Conservation (phyloP, 2,888 invertebrate species). For the Cartodere bifasciata region DNA sequence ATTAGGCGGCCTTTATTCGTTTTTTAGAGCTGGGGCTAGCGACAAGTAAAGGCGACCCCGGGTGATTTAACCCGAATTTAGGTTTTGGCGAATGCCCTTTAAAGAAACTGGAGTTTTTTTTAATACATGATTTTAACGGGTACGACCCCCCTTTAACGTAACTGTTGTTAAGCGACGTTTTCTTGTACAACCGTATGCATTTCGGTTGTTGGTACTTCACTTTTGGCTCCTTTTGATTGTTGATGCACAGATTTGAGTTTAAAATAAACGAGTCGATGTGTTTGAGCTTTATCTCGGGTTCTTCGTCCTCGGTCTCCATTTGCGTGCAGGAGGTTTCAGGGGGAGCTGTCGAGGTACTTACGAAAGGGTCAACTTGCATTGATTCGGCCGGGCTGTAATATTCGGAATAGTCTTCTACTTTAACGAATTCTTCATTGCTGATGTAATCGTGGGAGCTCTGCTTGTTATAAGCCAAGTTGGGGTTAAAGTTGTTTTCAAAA, state of each 20-base stretch:
- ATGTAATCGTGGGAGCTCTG: too few relatives aligned
- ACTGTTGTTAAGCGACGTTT: conserved; percentile 13
- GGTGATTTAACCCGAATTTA: conserved; percentile 20
- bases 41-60: conserved; percentile 18
- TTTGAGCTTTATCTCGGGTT: conserved; percentile 16
- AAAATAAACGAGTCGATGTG: conserved; percentile 28
- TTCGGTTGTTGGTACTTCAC: conserved; percentile 25
- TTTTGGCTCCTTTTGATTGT: conserved; percentile 22
- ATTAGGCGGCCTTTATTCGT: too few relatives aligned
- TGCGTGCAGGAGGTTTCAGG: too few relatives aligned
- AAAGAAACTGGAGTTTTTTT: conserved; percentile 18
- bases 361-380: too few relatives aligned
- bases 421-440: conserved; percentile 2
- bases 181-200: conserved; percentile 23
- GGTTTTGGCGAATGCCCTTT: too few relatives aligned
- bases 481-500: too few relatives aligned
- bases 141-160: conserved; percentile 24
- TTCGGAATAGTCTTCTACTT: conserved; percentile 8
- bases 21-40: too few relatives aligned
- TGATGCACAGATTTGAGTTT: conserved; percentile 18
- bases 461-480: too few relatives aligned
- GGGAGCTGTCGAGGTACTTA: too few relatives aligned
- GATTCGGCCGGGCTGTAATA: too few relatives aligned
- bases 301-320: too few relatives aligned
- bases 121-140: conserved; percentile 22